These are phyloP conservation scores for Pelusios castaneus DNA, from an alignment of 2,113 vertebrate species.

Conservation along the genomic window DNA sequence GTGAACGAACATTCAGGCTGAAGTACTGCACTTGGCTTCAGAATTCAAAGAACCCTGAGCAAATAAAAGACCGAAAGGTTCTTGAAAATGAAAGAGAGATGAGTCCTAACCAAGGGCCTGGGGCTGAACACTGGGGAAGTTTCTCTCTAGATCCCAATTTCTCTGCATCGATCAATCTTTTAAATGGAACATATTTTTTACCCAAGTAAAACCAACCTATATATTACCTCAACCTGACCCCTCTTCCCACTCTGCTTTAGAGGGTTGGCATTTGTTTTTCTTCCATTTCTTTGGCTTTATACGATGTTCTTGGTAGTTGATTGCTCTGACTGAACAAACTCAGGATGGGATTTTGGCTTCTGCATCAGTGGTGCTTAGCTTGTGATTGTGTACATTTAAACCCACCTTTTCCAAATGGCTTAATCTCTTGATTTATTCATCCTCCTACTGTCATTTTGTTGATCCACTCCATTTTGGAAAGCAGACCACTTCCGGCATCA, in stretches of 20 bases:
- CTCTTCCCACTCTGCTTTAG: not conserved
- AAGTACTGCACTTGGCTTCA: not conserved
- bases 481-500: not conserved
- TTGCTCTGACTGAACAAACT: not conserved
- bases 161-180: not conserved
- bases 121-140: not conserved
- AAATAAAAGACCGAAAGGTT: conserved; percentile 5
- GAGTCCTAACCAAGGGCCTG: not conserved
- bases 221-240: not conserved
- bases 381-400: not conserved
- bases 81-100: not conserved
- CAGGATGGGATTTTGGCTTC: not conserved
- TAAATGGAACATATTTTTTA: fast-evolving
- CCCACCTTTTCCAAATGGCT: not conserved
- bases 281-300: not conserved
- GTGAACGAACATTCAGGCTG: not conserved
- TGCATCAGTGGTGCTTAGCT: not conserved
- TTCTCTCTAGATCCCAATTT: not conserved
- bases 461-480: fast-evolving
- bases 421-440: fast-evolving
- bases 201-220: not conserved
- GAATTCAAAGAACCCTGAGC: not conserved
- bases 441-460: not conserved
- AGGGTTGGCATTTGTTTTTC: conserved; percentile 38
- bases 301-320: fast-evolving